Evolutionary conservation across 37 sponge, comb jelly and placozoan species (phyloP).

Genomic region (Beroe ovata): DNA sequence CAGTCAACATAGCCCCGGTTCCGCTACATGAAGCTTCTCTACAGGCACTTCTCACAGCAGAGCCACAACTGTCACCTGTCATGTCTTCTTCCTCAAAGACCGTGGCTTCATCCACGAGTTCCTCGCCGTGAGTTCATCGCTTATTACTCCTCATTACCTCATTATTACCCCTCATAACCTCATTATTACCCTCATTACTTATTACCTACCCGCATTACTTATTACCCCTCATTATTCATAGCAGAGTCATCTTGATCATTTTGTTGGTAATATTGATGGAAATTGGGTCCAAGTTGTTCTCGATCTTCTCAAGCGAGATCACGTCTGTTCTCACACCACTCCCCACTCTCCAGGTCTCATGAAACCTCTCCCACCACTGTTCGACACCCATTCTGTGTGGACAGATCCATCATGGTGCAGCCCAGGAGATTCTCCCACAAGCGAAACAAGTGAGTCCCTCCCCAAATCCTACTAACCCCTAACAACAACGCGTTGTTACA

Average conservation of each 20-base stretch:
- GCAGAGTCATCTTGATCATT: too few species aligned
- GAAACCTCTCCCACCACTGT: constrained; percentile 4
- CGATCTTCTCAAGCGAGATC: too few species aligned
- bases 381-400: constrained; percentile 46
- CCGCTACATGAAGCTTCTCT: constrained; percentile 22
- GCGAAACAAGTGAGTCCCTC: constrained; percentile 47
- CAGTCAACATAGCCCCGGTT: constrained; percentile 5
- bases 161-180: too few species aligned
- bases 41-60: constrained; percentile 6
- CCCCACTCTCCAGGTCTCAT: constrained; percentile 7
- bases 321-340: too few species aligned
- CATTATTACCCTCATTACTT: too few species aligned
- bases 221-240: too few species aligned
- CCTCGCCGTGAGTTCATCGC: constrained; percentile 29
- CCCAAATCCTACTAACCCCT: too few species aligned
- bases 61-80: neutral
- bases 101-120: constrained; percentile 16
- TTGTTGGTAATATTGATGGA: too few species aligned
- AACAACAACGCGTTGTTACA: neutral
- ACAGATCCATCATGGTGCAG: constrained; percentile 21
- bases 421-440: constrained; percentile 25
- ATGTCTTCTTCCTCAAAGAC: constrained; percentile 14
- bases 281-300: too few species aligned
- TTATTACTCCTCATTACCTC: too few species aligned
- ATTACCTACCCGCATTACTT: too few species aligned